Evolutionary conservation across 1,140 invertebrate species (phyloP), one percentile per base, ranked within the genome.

Genomic region (Drosophila pruinosa): DNA sequence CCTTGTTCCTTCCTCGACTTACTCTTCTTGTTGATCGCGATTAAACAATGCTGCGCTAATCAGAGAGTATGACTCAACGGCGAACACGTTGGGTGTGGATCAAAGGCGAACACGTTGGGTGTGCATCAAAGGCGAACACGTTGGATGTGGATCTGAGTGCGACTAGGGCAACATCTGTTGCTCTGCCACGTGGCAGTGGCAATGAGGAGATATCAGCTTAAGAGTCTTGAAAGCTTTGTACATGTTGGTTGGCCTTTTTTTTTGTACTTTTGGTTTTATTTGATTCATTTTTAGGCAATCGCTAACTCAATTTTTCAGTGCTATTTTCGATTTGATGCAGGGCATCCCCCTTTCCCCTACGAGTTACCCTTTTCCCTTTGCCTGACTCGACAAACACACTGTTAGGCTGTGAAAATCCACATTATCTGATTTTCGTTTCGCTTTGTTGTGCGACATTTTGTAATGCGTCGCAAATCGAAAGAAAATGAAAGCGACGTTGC

Each of bases 381-480:
- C n/a, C n/a, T 8, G 5, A 7, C 5, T 7, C 10, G 4, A n/a
- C 0, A 10, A 4, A 52, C 48, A 7, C 7, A 59, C 43, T 62
- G 53, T 68, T 36, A 59, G 38, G 52, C 47, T 68, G 65, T 67
- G 72, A 68, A 75, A 85, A 75, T 72, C 68, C 39, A 80, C 63
- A 86, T 83, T 83, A 80, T 76, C 77, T 76, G 81, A 73, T 69
- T 75, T 34, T 41, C 39, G 17, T 62, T 75, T 83, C 72, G 58
- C 75, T 83, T 85, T 82, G 62, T 75, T 65, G 62, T 52, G 31
- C 48, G 71, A 82, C 79, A 75, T 83, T 79, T 72, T 72, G 76
- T 83, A 86, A 86, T 83, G 81, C 80, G 81, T 83, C 50, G 80
- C 76, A 80, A 83, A 83, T 83, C 76, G 81, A 80, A 86, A 83